These are phyloP conservation scores for Lepisosteus oculatus DNA, from an alignment of 2,113 vertebrate species.

Conservation along the genomic window DNA sequence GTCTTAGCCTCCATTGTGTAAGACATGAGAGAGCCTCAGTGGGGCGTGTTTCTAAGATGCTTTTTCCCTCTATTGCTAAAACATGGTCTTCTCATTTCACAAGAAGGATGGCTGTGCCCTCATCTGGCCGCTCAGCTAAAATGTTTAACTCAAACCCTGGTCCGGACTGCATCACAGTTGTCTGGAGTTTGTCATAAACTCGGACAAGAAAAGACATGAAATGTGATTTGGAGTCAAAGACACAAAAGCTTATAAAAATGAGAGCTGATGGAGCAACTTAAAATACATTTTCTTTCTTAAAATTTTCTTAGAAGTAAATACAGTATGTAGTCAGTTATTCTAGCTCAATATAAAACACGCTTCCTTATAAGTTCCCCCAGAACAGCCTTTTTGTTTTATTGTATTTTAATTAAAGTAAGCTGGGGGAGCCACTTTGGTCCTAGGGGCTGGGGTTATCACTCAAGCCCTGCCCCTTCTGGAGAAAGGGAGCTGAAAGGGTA, in stretches of 20 bases:
- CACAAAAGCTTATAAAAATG: too few species aligned
- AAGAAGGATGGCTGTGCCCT: slow-evolving; percentile 44
- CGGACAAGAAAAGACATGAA: neutral
- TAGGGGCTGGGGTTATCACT: slow-evolving; percentile 32
- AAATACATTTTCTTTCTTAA: too few species aligned
- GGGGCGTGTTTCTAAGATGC: neutral
- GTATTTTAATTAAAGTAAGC: neutral
- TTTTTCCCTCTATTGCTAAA: neutral
- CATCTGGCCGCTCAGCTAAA: slow-evolving; percentile 36
- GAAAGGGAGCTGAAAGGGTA: slow-evolving; percentile 44
- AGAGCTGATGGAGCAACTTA: too few species aligned
- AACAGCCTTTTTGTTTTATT: too few species aligned
- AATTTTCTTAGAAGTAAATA: too few species aligned
- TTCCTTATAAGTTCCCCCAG: too few species aligned
- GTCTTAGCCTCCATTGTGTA: neutral
- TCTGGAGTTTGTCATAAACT: neutral
- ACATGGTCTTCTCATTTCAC: slow-evolving; percentile 9
- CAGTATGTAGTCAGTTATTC: too few species aligned
- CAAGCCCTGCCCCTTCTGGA: slow-evolving; percentile 44
- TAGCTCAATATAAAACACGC: too few species aligned
- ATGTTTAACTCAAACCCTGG: slow-evolving; percentile 21
- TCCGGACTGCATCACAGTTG: slow-evolving; percentile 1
- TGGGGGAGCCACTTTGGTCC: neutral
- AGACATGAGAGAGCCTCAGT: slow-evolving; percentile 9
- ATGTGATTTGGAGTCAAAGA: neutral